phyloP scores from a whole-genome alignment of 2,113 vertebrate genomes.

The Tinamus guttatus region DNA sequence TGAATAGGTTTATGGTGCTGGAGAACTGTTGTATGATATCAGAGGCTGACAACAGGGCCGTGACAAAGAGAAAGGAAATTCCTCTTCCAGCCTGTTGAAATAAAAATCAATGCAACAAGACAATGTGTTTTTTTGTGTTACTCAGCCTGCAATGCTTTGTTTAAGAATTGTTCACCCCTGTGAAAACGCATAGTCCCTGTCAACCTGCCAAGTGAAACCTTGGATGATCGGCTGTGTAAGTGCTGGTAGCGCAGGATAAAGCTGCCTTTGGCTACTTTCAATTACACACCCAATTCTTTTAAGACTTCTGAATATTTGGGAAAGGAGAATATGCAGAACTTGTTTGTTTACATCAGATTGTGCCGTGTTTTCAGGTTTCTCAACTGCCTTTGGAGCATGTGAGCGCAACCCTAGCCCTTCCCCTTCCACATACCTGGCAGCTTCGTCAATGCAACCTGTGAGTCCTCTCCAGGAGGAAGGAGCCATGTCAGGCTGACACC shows the following conservation, averaged over 20 bases:
- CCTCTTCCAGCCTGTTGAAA: not conserved
- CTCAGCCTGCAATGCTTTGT: not conserved
- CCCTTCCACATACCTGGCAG: constrained; percentile 48
- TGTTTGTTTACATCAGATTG: constrained; percentile 63
- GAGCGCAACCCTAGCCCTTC: constrained; percentile 34
- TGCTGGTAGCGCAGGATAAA: constrained; percentile 25
- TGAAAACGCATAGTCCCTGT: constrained; percentile 45
- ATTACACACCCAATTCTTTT: constrained; percentile 66
- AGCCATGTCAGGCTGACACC: not conserved
- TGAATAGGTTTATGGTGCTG: not conserved
- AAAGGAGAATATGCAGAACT: constrained; percentile 56
- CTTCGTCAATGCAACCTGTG: not conserved
- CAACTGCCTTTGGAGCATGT: constrained; percentile 20
- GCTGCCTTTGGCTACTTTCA: constrained; percentile 64
- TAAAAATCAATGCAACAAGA: not conserved
- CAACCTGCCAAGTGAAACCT: constrained; percentile 70
- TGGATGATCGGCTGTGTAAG: constrained; percentile 7
- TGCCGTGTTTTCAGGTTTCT: constrained; percentile 58
- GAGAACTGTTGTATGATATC: not conserved
- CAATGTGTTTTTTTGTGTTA: not conserved
- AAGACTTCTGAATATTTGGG: constrained; percentile 62
- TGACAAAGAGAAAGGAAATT: not conserved
- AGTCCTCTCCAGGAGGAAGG: not conserved
- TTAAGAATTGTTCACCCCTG: constrained; percentile 3
- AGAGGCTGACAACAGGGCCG: not conserved